These are phyloP conservation scores for Cheilosia soror DNA, from an alignment of 2,888 invertebrate genomes.

Conservation along the genomic window DNA sequence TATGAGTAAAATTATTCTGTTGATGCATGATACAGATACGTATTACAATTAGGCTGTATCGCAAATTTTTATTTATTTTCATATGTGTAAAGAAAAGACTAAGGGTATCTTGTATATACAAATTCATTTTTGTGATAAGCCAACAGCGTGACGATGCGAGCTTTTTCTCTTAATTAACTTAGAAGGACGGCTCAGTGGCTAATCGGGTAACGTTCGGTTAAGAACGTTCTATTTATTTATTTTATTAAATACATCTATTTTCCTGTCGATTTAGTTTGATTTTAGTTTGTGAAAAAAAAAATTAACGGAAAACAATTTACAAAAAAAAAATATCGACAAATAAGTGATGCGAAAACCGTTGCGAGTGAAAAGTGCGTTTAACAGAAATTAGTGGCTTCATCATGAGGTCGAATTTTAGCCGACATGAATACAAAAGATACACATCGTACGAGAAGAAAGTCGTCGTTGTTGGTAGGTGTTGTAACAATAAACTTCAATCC, in stretches of 20 bases:
- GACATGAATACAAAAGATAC: slow-evolving; percentile 80
- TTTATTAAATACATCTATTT: neutral
- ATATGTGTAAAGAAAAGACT: slow-evolving; percentile 34
- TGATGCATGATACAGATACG: slow-evolving; percentile 52
- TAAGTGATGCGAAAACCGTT: slow-evolving; percentile 58
- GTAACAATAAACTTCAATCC: slow-evolving; percentile 70
- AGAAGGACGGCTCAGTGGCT: slow-evolving; percentile 78
- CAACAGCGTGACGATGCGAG: slow-evolving; percentile 26
- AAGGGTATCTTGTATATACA: slow-evolving; percentile 15
- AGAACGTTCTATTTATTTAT: slow-evolving; percentile 76
- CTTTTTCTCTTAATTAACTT: slow-evolving; percentile 54
- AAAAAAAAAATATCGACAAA: neutral
- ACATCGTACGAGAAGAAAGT: slow-evolving; percentile 81
- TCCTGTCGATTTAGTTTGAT: neutral
- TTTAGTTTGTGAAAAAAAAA: slow-evolving; percentile 12
- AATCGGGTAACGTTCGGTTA: slow-evolving; percentile 79
- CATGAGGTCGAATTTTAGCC: slow-evolving; percentile 80
- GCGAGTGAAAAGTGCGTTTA: slow-evolving; percentile 7
- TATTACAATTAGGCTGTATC: slow-evolving; percentile 29
- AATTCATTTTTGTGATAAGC: slow-evolving; percentile 11
- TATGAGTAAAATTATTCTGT: slow-evolving; percentile 28
- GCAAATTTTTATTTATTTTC: slow-evolving; percentile 14
- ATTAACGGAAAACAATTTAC: neutral
- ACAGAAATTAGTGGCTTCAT: neutral
- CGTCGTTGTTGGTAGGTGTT: slow-evolving; percentile 76